Percentiles rank a stretch among this genome's conserved stretches.
These are phyloP conservation scores for Uloborus plumipes DNA, from an alignment of 2,888 invertebrate genomes.

Conservation along the genomic window DNA sequence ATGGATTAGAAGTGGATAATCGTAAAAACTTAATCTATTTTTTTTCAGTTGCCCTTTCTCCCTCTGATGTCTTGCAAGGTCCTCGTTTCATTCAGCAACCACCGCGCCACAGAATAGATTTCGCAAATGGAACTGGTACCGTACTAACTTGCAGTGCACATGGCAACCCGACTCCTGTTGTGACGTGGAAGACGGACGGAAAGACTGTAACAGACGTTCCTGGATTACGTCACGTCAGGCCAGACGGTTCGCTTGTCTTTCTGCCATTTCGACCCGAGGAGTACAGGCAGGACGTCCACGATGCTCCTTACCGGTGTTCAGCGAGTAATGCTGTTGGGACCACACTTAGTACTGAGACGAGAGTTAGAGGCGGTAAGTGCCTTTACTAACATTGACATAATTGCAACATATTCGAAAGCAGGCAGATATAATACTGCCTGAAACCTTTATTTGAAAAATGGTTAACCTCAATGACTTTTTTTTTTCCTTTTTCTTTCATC, in stretches of 20 bases:
- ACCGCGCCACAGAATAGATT: conserved; percentile 60
- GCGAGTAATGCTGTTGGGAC: conserved; percentile 49
- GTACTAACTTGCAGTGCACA: conserved; percentile 64
- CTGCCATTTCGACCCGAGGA: conserved; percentile 55
- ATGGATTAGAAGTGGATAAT: too few species aligned
- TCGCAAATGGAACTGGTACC: conserved; percentile 65
- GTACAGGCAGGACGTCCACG: conserved; percentile 58
- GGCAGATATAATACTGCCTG: too few species aligned
- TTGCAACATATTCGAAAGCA: too few species aligned
- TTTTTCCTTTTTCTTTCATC: too few species aligned
- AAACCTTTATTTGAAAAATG: too few species aligned
- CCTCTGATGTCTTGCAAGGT: conserved; percentile 46
- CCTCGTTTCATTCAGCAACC: conserved; percentile 64
- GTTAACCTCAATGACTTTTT: too few species aligned
- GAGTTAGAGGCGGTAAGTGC: conserved; percentile 57
- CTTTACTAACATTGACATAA: not conserved
- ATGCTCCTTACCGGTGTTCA: conserved; percentile 49
- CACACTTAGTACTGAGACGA: conserved; percentile 38
- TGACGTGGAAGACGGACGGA: conserved; percentile 62
- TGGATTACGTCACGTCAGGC: conserved; percentile 55
- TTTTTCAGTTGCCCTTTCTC: conserved; percentile 5
- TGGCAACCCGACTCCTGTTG: conserved; percentile 61
- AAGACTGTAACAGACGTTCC: conserved; percentile 60
- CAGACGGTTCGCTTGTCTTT: conserved; percentile 58
- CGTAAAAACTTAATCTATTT: not conserved